These are phyloP conservation scores for Polyergus mexicanus DNA, from an alignment of 1,140 invertebrate species.

Conservation along the genomic window DNA sequence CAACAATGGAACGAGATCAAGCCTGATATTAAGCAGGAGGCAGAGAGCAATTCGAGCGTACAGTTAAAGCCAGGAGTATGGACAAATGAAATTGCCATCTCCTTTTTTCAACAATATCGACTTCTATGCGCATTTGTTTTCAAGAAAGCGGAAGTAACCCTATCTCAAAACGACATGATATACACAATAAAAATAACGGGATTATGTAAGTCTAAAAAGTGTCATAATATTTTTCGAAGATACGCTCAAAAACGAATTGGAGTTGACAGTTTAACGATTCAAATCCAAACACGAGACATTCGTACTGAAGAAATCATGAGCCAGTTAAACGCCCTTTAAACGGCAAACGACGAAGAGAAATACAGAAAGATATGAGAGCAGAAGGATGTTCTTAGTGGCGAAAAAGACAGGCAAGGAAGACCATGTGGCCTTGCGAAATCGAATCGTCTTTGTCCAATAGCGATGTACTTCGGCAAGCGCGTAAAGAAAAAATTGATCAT, in stretches of 20 bases:
- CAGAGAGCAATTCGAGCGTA: too few relatives aligned
- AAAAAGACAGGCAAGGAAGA: not conserved
- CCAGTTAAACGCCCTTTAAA: not conserved
- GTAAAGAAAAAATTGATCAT: too few relatives aligned
- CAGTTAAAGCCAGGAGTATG: too few relatives aligned
- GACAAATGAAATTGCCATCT: too few relatives aligned
- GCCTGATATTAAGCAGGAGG: too few relatives aligned
- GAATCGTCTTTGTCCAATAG: not conserved
- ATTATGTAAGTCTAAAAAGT: not conserved
- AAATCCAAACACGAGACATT: not conserved
- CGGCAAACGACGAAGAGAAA: not conserved
- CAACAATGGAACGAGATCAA: too few relatives aligned
- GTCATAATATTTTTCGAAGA: not conserved
- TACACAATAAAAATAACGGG: not conserved
- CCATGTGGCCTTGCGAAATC: not conserved
- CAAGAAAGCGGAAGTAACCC: too few relatives aligned
- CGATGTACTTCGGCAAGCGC: not conserved
- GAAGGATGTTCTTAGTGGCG: not conserved
- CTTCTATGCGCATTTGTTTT: too few relatives aligned
- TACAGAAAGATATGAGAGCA: not conserved
- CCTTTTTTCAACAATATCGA: too few relatives aligned
- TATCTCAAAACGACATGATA: too few relatives aligned
- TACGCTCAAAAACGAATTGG: not conserved
- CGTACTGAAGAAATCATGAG: not conserved
- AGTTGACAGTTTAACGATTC: not conserved